Evolutionary conservation across 2,797 vertebrate genomes (phyloP).

Genomic region (Naso thynnoides): DNA sequence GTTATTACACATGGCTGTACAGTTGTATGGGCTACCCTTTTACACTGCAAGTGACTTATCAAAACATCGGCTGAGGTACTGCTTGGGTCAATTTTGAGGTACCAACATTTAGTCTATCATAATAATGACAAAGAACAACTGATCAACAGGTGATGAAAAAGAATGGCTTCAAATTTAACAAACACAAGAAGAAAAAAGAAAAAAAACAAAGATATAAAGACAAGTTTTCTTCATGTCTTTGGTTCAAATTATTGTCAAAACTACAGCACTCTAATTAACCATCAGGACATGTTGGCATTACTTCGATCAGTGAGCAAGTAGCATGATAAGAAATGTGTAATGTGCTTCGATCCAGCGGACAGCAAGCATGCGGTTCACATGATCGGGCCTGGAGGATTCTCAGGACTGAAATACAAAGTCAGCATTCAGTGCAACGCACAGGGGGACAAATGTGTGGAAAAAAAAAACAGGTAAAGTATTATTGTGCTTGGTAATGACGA

Average conservation of each 20-base stretch:
- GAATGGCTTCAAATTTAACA: conserved; percentile 73
- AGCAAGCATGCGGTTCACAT: conserved; percentile 27
- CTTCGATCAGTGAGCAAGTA: conserved; percentile 74
- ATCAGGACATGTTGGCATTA: conserved; percentile 70
- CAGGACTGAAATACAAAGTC: conserved; percentile 13
- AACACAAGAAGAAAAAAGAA: conserved; percentile 50
- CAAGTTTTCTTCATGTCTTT: conserved; percentile 91
- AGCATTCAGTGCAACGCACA: conserved; percentile 13
- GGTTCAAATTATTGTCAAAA: conserved; percentile 90
- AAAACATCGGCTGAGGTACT: conserved; percentile 89
- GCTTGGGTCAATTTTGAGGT: conserved; percentile 89
- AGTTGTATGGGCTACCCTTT: conserved; percentile 77
- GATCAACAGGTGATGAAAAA: conserved; percentile 81
- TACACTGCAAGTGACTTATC: conserved; percentile 84
- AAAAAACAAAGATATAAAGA: conserved; percentile 51
- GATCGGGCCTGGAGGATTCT: conserved; percentile 24
- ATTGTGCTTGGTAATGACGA: conserved; percentile 10
- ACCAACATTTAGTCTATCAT: conserved; percentile 82
- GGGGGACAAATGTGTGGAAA: conserved; percentile 3
- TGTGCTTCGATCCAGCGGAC: conserved; percentile 39
- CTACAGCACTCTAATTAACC: conserved; percentile 81
- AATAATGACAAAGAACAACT: conserved; percentile 84
- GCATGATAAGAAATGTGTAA: conserved; percentile 55
- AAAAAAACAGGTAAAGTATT: conserved; percentile 27
- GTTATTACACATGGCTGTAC: conserved; percentile 85